Evolutionary conservation across 1,140 invertebrate genomes (phyloP).

Genomic region (Trichogramma pretiosum): DNA sequence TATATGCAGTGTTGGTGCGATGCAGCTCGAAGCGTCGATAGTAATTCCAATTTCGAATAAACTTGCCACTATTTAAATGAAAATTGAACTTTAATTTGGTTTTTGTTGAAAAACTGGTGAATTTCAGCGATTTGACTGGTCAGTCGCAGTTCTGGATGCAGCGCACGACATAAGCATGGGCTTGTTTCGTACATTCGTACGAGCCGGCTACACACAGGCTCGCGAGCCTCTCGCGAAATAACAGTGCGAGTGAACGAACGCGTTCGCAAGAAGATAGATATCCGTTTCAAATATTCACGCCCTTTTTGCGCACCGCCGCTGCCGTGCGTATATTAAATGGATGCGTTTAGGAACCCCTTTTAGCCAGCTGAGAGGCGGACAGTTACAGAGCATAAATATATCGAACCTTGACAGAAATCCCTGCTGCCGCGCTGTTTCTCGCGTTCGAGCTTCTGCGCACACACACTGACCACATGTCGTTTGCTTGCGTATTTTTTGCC

Average conservation of each 20-base stretch:
- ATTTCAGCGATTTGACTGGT: too few relatives aligned
- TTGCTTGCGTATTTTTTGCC: too few relatives aligned
- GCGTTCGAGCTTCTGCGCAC: slow-evolving; percentile 10
- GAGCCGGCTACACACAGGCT: slow-evolving; percentile 22
- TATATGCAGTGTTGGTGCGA: too few relatives aligned
- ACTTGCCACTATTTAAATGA: too few relatives aligned
- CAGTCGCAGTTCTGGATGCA: too few relatives aligned
- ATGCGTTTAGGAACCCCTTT: slow-evolving; percentile 45
- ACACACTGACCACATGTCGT: slow-evolving; percentile 41
- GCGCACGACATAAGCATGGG: too few relatives aligned
- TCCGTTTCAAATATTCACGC: slow-evolving; percentile 47
- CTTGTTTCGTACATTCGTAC: slow-evolving; percentile 19
- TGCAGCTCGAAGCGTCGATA: too few relatives aligned
- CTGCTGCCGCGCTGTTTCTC: slow-evolving; percentile 22
- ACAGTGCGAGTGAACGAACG: too few relatives aligned
- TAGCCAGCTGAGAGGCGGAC: slow-evolving; percentile 35
- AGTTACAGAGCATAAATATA: slow-evolving; percentile 45
- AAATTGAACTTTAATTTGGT: too few relatives aligned
- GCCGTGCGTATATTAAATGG: slow-evolving; percentile 38
- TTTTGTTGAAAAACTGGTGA: too few relatives aligned
- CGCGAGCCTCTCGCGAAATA: too few relatives aligned
- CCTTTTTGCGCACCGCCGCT: slow-evolving; percentile 43
- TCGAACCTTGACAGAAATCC: slow-evolving; percentile 29
- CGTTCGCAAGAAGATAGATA: slow-evolving; percentile 46
- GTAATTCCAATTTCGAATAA: too few relatives aligned